A percentile compares a stretch with the other conserved stretches of the same genome.
phyloP scores from a whole-genome alignment of 2,797 vertebrate species.

The Notamacropus eugenii region DNA sequence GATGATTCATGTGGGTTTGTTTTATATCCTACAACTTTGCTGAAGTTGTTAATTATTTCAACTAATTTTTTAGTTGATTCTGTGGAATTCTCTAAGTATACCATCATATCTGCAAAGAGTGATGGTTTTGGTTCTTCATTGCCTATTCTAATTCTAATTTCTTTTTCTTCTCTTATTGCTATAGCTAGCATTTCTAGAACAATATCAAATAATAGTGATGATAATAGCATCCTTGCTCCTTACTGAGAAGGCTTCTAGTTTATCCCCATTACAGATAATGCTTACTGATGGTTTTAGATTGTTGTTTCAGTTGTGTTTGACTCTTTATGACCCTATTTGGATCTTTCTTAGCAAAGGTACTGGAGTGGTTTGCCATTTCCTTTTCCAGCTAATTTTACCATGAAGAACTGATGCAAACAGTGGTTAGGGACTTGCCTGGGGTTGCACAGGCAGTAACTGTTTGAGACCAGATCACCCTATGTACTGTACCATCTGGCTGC shows the following conservation, averaged over 20 bases:
- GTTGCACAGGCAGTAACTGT: too few relatives aligned
- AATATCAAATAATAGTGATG: background rate
- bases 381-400: background rate
- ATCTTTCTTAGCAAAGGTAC: background rate
- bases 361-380: background rate
- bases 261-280: too few relatives aligned
- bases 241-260: too few relatives aligned
- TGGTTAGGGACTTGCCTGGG: background rate
- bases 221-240: background rate
- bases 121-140: background rate
- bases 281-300: too few relatives aligned
- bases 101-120: too few relatives aligned
- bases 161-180: background rate
- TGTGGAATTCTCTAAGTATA: too few relatives aligned
- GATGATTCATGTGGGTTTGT: too few relatives aligned
- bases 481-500: fast-evolving
- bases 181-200: background rate
- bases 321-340: background rate
- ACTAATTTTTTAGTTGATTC: too few relatives aligned
- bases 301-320: background rate
- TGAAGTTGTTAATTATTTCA: too few relatives aligned
- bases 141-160: background rate
- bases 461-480: background rate
- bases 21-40: too few relatives aligned
- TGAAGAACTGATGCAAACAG: background rate